Percentiles rank a stretch among this genome's conserved stretches.
Conservation (phyloP, 2,888 invertebrate species). For the Pteria penguin region DNA sequence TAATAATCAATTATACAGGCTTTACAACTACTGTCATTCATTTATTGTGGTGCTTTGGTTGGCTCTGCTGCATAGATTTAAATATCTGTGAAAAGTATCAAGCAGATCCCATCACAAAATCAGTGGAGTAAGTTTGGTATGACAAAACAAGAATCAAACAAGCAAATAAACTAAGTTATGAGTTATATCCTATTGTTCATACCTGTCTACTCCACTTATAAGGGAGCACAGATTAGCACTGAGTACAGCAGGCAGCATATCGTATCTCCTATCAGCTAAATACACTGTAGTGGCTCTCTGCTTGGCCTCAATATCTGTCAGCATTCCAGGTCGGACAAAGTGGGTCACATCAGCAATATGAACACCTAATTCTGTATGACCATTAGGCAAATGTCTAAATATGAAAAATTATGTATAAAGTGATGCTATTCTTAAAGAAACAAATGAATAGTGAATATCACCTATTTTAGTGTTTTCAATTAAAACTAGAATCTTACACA, state of each 20-base stretch:
- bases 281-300: constrained; percentile 68
- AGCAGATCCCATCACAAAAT: no score
- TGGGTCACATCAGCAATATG: constrained; percentile 74
- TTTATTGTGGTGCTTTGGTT: no score
- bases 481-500: no score
- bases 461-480: no score
- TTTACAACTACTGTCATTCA: neutral
- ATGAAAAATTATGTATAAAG: neutral
- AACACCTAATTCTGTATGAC: constrained; percentile 72
- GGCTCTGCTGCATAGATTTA: no score
- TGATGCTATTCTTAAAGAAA: no score
- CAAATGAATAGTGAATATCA: no score
- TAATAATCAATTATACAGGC: constrained; percentile 1
- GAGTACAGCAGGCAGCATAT: constrained; percentile 78
- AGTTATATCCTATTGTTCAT: no score
- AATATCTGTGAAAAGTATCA: no score
- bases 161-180: no score
- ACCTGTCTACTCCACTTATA: constrained; percentile 76
- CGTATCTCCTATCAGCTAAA: constrained; percentile 77
- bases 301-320: constrained; percentile 67
- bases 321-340: constrained; percentile 63
- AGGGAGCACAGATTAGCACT: constrained; percentile 78
- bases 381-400: constrained; percentile 69
- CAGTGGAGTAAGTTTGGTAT: no score
- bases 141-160: no score